Conservation (phyloP, 1,140 invertebrate species). For the Eulimnadia texana region DNA sequence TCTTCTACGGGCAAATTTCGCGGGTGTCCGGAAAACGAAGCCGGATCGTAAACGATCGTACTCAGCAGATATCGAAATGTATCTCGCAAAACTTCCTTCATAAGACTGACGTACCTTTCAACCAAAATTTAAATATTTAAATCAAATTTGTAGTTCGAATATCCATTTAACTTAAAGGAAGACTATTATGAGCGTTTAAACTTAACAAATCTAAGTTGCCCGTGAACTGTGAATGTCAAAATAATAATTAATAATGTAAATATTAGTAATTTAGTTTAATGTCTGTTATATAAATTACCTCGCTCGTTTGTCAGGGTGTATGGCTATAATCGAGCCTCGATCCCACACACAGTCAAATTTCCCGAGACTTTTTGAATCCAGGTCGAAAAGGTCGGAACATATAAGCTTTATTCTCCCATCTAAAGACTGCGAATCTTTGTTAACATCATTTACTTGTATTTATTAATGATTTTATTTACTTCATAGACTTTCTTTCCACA, state of each 20-base stretch:
- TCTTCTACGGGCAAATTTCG: background rate
- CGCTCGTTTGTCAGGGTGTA: background rate
- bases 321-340: background rate
- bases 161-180: background rate
- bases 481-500: background rate
- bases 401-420: background rate
- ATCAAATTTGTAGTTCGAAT: background rate
- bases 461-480: background rate
- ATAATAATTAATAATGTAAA: background rate
- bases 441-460: background rate
- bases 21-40: background rate
- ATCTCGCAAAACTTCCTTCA: background rate
- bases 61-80: background rate
- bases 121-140: background rate
- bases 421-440: background rate
- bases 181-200: too few species aligned
- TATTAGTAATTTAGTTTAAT: background rate
- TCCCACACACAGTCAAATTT: background rate
- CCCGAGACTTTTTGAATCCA: background rate
- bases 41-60: background rate
- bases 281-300: background rate
- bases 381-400: background rate
- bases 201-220: too few species aligned
- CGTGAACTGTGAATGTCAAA: too few species aligned
- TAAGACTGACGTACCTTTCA: background rate